Evolutionary conservation across 2,113 vertebrate species (phyloP), one percentile per base, ranked within the genome.

Genomic region (Pao palembangensis): DNA sequence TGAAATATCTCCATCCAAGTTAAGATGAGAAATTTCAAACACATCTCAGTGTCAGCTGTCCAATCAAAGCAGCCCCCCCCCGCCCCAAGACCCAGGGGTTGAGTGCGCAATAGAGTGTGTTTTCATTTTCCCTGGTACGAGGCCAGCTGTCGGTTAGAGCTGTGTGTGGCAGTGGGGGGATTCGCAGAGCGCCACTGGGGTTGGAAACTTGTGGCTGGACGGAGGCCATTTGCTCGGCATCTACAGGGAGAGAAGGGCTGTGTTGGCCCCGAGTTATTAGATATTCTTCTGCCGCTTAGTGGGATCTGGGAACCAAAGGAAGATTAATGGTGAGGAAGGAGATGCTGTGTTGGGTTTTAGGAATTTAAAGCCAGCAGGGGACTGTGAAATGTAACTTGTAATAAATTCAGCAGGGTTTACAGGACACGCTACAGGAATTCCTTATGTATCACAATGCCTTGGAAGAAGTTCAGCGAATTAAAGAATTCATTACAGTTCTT

Each of bases 141-240:
- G 85, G 85, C 87, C 89, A 90, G 89, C 90, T 91, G 89, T 91
- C 87, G 84, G 65, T 68, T 73, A 34, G 76, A 65, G 75, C 83
- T 87, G 84, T 90, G 87, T 90, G 89, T 79, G 83, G 78, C 58
- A 54, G 75, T 53, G 62, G 63, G 65, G 46, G 73, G 51, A 6
- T 55, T 54, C 59, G 5, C 8, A 59, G 58, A 63, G 59, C 53
- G 62, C 72, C 34, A 5, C 58, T 41, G 56, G 55, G 51, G 58
- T 74, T 79, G 74, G 51, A 61, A 76, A 71, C 70, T 57, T 70
- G 61, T 73, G 73, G 64, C 75, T 81, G 81, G 85, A 86, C 41
- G 38, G 70, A 55, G 80, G 70, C 88, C 87, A 90, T 90, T 91
- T 89, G 83, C 85, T 84, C 72, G 71, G 68, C 67, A 64, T 87